Conservation (phyloP, 2,797 vertebrate species). For the Craterocephalus amniculus region DNA sequence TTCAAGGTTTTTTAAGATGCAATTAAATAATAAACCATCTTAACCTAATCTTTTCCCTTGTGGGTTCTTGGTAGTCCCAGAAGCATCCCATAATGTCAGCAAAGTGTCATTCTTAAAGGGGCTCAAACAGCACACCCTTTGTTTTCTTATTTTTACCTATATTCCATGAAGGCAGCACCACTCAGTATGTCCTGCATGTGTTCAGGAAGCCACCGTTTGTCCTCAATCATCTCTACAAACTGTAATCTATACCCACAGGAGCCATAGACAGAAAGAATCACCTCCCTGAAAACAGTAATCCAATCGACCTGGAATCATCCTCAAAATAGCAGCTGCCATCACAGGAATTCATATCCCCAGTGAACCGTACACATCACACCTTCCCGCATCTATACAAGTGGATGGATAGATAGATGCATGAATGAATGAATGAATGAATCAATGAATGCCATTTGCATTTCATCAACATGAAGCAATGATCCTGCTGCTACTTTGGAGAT, state of each 20-base stretch:
- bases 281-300: slow-evolving; percentile 43
- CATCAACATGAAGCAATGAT: slow-evolving; percentile 49
- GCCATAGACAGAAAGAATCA: slow-evolving; percentile 37
- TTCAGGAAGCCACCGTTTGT: slow-evolving; percentile 31
- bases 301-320: slow-evolving; percentile 33
- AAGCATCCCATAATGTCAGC: not conserved
- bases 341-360: slow-evolving; percentile 24
- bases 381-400: not conserved
- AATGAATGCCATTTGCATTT: slow-evolving; percentile 50
- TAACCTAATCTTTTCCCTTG: not conserved
- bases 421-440: slow-evolving; percentile 34
- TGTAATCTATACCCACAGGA: slow-evolving; percentile 41
- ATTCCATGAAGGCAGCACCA: not conserved
- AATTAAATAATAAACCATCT: not conserved
- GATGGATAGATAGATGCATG: not conserved
- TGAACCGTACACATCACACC: slow-evolving; percentile 10
- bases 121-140: not conserved
- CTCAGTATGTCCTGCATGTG: slow-evolving; percentile 1
- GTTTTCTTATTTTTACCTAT: not conserved
- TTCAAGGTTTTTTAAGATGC: not conserved
- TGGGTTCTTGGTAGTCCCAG: not conserved
- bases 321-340: slow-evolving; percentile 23
- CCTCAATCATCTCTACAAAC: slow-evolving; percentile 29
- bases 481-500: slow-evolving; percentile 40
- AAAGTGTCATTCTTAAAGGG: not conserved